Evolutionary conservation across 2,888 invertebrate genomes (phyloP).

Genomic region (Romanomermis culicivorax): DNA sequence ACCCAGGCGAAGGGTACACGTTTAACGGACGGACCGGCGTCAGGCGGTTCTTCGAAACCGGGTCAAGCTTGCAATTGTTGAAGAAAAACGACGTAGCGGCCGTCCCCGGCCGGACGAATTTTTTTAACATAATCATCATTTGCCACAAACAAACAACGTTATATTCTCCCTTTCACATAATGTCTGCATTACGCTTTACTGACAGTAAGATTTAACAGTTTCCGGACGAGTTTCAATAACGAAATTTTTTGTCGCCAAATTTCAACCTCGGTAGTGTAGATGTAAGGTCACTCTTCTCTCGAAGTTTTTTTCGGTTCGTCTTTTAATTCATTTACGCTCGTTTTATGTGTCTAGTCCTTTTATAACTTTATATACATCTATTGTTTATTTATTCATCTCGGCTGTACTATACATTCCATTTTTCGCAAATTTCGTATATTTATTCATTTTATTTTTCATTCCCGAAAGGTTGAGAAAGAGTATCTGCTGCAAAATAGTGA

Average conservation of each 20-base stretch:
- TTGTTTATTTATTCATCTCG: background rate
- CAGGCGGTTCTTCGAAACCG: no score
- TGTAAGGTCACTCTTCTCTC: background rate
- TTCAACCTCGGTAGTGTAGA: background rate
- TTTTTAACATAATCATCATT: background rate
- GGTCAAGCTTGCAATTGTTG: conserved; percentile 2
- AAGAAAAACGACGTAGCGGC: background rate
- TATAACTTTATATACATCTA: background rate
- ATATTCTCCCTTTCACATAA: background rate
- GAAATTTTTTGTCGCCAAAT: no score
- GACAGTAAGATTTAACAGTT: no score
- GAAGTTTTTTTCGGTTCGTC: background rate
- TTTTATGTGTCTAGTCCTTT: background rate
- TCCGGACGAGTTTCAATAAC: no score
- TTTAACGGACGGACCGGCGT: background rate
- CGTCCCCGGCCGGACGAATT: background rate
- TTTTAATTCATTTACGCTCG: background rate
- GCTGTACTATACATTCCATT: background rate
- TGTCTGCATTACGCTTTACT: no score
- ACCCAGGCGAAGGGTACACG: conserved; percentile 21
- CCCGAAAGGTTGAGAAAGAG: no score
- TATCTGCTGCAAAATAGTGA: no score
- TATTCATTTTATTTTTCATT: background rate
- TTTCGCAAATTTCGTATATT: background rate
- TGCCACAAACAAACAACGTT: background rate